Conservation (phyloP, 2,888 invertebrate genomes). For the Eumacrocentrus americanus region DNA sequence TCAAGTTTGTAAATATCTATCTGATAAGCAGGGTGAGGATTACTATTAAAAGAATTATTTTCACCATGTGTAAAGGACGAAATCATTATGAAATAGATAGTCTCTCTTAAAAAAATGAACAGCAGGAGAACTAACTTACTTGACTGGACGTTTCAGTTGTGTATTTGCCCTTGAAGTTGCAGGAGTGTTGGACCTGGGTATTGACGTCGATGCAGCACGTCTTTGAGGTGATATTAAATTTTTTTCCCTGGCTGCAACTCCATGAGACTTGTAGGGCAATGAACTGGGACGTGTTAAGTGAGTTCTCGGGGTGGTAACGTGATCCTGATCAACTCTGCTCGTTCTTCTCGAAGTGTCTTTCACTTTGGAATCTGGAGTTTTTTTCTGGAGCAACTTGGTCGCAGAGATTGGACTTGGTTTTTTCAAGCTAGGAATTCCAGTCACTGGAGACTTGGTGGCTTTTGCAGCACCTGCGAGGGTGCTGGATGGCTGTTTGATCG, state of each 20-base stretch:
- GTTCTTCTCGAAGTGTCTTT: constrained; percentile 60
- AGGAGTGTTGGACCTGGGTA: constrained; percentile 64
- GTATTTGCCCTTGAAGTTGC: constrained; percentile 43
- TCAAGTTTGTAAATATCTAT: constrained; percentile 15
- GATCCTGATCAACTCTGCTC: constrained; percentile 70
- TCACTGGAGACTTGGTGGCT: constrained; percentile 43
- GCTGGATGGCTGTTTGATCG: constrained; percentile 68
- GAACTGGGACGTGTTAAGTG: constrained; percentile 70
- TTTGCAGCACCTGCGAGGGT: constrained; percentile 35
- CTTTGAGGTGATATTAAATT: constrained; percentile 62
- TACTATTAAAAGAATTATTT: not conserved
- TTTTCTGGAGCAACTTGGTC: constrained; percentile 32
- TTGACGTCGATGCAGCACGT: constrained; percentile 73
- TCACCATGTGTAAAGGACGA: no score
- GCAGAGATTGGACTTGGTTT: constrained; percentile 43
- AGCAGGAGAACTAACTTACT: constrained; percentile 55
- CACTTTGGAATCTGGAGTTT: constrained; percentile 30
- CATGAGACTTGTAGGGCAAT: constrained; percentile 70
- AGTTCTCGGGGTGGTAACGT: constrained; percentile 51
- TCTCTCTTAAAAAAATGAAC: not conserved
- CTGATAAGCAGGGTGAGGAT: not conserved
- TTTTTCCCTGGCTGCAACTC: constrained; percentile 50
- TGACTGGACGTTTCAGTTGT: constrained; percentile 56
- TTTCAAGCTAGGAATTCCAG: constrained; percentile 56
- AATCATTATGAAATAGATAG: no score